These are phyloP conservation scores for Adineta ricciae DNA, from an alignment of 2,888 invertebrate species.

Conservation along the genomic window DNA sequence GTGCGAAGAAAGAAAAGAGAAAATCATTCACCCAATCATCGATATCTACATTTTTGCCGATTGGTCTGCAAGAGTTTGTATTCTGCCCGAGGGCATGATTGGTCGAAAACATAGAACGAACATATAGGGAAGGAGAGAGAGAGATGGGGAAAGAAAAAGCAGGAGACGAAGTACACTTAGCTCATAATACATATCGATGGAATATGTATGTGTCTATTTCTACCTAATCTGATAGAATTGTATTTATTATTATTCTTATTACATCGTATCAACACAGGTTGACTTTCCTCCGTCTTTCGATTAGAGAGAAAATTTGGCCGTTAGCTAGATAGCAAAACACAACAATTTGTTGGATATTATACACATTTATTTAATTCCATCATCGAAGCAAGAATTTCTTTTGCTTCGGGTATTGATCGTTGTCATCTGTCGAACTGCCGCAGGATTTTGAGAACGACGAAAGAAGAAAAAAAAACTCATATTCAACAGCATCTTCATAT, in stretches of 20 bases:
- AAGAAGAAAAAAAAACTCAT: background rate
- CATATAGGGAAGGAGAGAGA: no score
- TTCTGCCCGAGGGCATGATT: constrained; percentile 13
- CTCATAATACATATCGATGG: background rate
- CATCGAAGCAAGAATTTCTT: background rate
- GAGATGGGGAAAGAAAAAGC: background rate
- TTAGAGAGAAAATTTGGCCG: background rate
- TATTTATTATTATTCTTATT: background rate
- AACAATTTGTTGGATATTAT: background rate
- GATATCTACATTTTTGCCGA: background rate
- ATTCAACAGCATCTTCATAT: background rate
- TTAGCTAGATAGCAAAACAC: background rate
- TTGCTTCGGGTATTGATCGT: background rate
- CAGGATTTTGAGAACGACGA: background rate
- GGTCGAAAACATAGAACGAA: constrained; percentile 7
- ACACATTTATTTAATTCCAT: background rate
- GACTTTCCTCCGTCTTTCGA: background rate
- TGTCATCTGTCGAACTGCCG: background rate
- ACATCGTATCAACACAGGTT: background rate
- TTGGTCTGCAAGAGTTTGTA: background rate
- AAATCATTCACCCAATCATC: background rate
- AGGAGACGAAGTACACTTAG: background rate
- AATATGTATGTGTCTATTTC: background rate
- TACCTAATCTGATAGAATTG: background rate
- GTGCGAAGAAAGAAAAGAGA: background rate